These are phyloP conservation scores for Naja naja DNA, from an alignment of 2,113 vertebrate genomes.

Conservation along the genomic window DNA sequence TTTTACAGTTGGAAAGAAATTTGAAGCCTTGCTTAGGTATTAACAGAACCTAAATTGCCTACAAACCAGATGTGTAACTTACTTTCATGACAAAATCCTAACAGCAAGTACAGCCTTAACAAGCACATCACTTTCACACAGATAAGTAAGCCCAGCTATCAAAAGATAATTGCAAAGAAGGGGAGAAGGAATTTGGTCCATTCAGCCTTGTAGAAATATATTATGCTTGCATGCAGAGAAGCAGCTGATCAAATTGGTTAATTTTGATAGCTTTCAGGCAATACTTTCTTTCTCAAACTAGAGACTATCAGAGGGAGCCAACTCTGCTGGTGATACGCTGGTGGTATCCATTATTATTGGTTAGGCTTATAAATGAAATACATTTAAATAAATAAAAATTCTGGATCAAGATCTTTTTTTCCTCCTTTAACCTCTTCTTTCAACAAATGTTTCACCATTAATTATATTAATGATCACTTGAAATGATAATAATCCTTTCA, in stretches of 20 bases:
- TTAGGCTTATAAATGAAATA: not conserved
- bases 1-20: not conserved
- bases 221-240: not conserved
- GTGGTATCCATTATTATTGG: not conserved
- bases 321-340: not conserved
- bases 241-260: not conserved
- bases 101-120: conserved; percentile 1
- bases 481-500: accelerated
- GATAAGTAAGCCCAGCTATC: not conserved
- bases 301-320: not conserved
- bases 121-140: not conserved
- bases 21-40: conserved; percentile 41
- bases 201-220: not conserved
- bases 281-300: not conserved
- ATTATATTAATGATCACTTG: not conserved
- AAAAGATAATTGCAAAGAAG: not conserved
- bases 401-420: not conserved
- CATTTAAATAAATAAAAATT: not conserved
- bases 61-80: not conserved
- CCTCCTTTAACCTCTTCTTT: not conserved
- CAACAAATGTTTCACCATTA: not conserved
- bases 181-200: too few species aligned
- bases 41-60: not conserved
- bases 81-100: conserved; percentile 3
- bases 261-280: not conserved